Percentiles rank a stretch among this genome's conserved stretches.
Conservation (phyloP, 2,797 vertebrate species). For the Phylloscopus collybita region DNA sequence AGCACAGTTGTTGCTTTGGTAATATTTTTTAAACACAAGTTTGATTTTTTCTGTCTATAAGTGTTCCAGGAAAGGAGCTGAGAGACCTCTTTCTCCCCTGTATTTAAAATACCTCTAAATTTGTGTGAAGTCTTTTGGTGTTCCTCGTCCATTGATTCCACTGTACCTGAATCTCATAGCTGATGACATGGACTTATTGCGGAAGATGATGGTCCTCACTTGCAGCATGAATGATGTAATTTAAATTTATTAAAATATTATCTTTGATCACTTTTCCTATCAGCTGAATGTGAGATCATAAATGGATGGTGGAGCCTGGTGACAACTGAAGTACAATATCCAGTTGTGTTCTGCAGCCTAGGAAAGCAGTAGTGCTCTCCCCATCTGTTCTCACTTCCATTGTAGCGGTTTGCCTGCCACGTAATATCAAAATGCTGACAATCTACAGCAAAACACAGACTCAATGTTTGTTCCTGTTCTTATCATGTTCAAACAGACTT, state of each 20-base stretch:
- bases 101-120: neutral
- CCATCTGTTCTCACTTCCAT: neutral
- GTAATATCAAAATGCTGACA: neutral
- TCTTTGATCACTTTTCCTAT: neutral
- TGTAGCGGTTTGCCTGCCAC: neutral
- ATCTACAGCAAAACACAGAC: neutral
- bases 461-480: slow-evolving; percentile 7
- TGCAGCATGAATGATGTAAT: neutral
- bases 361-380: neutral
- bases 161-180: neutral
- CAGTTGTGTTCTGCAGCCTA: neutral
- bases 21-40: neutral
- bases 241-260: neutral
- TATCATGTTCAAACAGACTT: slow-evolving; percentile 13
- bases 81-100: neutral
- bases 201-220: neutral
- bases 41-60: neutral
- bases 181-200: neutral
- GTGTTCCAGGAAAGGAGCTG: neutral
- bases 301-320: neutral
- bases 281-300: neutral
- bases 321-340: neutral
- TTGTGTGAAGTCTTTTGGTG: neutral
- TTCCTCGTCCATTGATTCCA: neutral
- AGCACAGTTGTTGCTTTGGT: neutral